phyloP scores from a whole-genome alignment of 2,888 invertebrate genomes.

The Laothoe populi region DNA sequence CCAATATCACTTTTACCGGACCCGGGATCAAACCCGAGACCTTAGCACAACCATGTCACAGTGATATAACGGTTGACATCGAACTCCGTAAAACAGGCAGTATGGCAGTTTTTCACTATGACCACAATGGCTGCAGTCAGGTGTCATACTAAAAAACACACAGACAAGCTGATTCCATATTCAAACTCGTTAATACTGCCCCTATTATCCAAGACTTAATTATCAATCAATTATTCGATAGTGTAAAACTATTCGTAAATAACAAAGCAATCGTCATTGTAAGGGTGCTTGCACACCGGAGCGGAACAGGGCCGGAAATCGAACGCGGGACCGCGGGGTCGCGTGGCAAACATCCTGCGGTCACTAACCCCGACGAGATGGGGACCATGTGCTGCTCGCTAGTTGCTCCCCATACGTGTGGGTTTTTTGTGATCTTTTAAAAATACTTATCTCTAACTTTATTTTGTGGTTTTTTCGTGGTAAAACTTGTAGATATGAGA shows the following conservation, averaged over 20 bases:
- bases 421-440: background rate
- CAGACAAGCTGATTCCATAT: no score
- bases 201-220: background rate
- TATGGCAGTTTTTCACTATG: no score
- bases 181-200: background rate
- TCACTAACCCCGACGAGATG: conserved; percentile 60
- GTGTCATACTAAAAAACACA: no score
- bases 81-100: no score
- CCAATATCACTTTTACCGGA: no score
- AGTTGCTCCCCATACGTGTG: background rate
- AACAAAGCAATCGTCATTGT: conserved; percentile 27
- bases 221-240: conserved; percentile 15
- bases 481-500: no score
- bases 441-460: background rate
- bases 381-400: conserved; percentile 8
- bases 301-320: conserved; percentile 65
- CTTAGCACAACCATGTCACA: no score
- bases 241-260: conserved; percentile 22
- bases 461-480: background rate
- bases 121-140: no score
- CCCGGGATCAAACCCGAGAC: no score
- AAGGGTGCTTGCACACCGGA: conserved; percentile 48
- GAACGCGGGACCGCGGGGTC: conserved; percentile 58
- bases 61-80: no score
- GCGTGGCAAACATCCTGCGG: conserved; percentile 57